Percentiles rank a stretch among this genome's conserved stretches.
Conservation (phyloP, 2,888 invertebrate species). For the Pegoplata infirma region DNA sequence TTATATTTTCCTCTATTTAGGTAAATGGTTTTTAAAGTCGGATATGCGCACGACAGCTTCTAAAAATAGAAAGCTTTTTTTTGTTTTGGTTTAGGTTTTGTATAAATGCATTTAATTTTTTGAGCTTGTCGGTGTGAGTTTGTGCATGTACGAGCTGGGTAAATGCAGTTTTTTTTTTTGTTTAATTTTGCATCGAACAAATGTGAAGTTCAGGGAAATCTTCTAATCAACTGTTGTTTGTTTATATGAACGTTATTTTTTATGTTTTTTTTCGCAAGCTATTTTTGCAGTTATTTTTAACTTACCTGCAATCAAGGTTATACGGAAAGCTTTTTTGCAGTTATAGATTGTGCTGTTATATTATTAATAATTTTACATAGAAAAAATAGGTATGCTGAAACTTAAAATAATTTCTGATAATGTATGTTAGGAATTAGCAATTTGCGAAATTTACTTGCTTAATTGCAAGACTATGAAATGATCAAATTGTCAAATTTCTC, state of each 20-base stretch:
- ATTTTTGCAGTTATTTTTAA: constrained; percentile 22
- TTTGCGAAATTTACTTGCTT: too few relatives aligned
- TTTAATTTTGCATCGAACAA: constrained; percentile 61
- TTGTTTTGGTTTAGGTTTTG: constrained; percentile 64
- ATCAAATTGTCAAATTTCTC: too few relatives aligned
- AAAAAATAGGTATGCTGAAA: too few relatives aligned
- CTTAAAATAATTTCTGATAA: too few relatives aligned
- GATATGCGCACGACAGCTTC: constrained; percentile 62
- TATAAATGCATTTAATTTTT: constrained; percentile 30
- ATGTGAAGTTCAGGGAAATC: constrained; percentile 76
- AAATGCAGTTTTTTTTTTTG: constrained; percentile 1
- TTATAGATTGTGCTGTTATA: constrained; percentile 34
- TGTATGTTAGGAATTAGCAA: too few relatives aligned
- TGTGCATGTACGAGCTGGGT: constrained; percentile 4
- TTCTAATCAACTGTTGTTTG: constrained; percentile 65
- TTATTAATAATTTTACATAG: not conserved
- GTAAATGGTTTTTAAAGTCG: constrained; percentile 33
- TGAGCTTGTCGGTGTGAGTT: not conserved
- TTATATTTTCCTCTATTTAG: constrained; percentile 38
- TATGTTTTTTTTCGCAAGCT: constrained; percentile 20
- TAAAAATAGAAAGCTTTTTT: constrained; percentile 70
- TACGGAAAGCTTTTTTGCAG: constrained; percentile 53
- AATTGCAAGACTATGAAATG: too few relatives aligned
- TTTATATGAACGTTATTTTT: constrained; percentile 15
- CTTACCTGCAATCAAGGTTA: constrained; percentile 55